Base-by-base conservation (phyloP, 2,113 vertebrate species). In the Zosterops hypoxanthus region DNA sequence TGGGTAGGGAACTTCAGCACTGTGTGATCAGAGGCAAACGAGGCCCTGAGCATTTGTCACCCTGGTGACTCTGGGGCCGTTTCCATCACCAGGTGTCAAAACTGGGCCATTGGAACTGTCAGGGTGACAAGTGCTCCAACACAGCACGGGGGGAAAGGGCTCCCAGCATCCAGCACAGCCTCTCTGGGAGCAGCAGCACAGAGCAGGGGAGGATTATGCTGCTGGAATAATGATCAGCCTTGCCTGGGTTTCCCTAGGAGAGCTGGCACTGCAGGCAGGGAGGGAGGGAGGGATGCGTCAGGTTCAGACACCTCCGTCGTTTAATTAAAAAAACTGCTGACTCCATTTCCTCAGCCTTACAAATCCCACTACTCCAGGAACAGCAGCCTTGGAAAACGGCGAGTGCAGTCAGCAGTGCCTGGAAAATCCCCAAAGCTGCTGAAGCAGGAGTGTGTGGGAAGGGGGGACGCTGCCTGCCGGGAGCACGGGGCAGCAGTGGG, bases 401-500 rank as follows among this genome's bases (percentile, higher is more conserved):
- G 16, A 36, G 75, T 1, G 24, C 69, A 6, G 44, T 4, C 8
- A 29, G 82, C 49, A 5, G 39, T 0, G 34, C 80, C 71, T 12
- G 23, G 61, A 63, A 56, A 49, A 90, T 24, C 71, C 92, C 88
- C 8, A 0, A 4, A 61, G 84, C 12, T 14, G 8, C 59, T 15
- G 2, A 25, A 34, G 2, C 50, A n/a, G 2, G 60, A 0, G 9
- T 3, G 31, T 2, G 71, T 11, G 68, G 83, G 77, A 13, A 60
- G 66, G 4, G 47, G 14, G 29, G 44, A 15, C 0, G 1, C 34
- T 29, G 2, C 9, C 25, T 33, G 25, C 9, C 0, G 1, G 49
- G 68, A 33, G 41, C 10, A 1, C 0, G 3, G 77, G 29, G 52
- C 80, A 80, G 41, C 59, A n/a, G 10, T 23, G 22, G 72, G 39